A percentile compares a stretch with the other conserved stretches of the same genome.
phyloP scores from a whole-genome alignment of 1,140 invertebrate genomes.

The Zaprionus nigranus region DNA sequence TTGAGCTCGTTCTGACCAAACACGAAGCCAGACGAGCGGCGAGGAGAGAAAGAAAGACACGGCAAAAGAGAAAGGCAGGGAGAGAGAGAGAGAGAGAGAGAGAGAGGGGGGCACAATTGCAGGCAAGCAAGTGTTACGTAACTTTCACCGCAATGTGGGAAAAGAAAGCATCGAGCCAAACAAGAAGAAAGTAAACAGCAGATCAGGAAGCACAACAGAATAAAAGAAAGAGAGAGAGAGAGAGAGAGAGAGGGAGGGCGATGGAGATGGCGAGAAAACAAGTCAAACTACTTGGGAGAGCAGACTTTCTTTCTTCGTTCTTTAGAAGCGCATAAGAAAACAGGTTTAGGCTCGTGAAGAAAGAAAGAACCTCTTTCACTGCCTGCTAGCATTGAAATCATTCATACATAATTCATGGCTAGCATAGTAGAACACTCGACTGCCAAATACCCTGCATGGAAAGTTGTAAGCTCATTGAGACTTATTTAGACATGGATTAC shows the following conservation, averaged over 20 bases:
- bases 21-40: conserved; percentile 1
- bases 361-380: conserved; percentile 1
- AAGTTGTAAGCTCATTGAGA: not conserved
- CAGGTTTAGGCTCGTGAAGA: conserved; percentile 1
- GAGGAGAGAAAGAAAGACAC: not conserved
- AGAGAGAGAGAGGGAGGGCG: not conserved
- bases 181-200: conserved; percentile 71
- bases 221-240: conserved; percentile 15
- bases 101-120: conserved; percentile 24
- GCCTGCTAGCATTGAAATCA: not conserved
- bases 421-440: not conserved
- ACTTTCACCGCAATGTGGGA: conserved; percentile 65
- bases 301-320: conserved; percentile 1
- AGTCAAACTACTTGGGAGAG: conserved; percentile 6
- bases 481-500: too few species aligned
- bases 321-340: not conserved
- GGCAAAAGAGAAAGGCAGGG: not conserved
- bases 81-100: not conserved
- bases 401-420: not conserved
- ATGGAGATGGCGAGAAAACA: not conserved
- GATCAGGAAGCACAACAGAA: conserved; percentile 37
- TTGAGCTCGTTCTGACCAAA: conserved; percentile 74
- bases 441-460: not conserved
- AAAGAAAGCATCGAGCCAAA: conserved; percentile 52
- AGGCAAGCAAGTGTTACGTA: conserved; percentile 66